These are phyloP conservation scores for Pandion haliaetus DNA, from an alignment of 2,113 vertebrate species.

Conservation along the genomic window DNA sequence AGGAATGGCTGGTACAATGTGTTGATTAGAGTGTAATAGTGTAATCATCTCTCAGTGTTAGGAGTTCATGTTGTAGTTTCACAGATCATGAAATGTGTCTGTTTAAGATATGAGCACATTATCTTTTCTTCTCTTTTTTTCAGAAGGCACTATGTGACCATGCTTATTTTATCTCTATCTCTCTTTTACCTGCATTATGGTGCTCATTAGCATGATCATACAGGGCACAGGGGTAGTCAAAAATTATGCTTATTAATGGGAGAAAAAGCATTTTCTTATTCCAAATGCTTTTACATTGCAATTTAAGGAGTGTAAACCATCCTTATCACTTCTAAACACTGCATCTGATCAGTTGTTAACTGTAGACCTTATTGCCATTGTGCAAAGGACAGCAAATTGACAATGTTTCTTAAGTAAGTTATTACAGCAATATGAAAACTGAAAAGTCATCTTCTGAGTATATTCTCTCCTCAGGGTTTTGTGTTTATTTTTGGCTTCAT, in stretches of 20 bases:
- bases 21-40: conserved; percentile 49
- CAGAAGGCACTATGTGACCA: not conserved
- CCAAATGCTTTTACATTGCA: not conserved
- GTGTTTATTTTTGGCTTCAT: not conserved
- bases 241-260: not conserved
- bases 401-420: not conserved
- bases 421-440: not conserved
- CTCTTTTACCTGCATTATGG: not conserved
- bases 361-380: not conserved
- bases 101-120: conserved; percentile 49
- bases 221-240: not conserved
- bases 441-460: not conserved
- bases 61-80: conserved; percentile 45
- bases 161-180: conserved; percentile 3
- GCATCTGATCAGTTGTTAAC: not conserved
- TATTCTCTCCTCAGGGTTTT: not conserved
- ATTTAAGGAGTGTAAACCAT: not conserved
- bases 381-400: not conserved
- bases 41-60: conserved; percentile 40
- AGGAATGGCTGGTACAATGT: not conserved
- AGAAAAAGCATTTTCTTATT: not conserved
- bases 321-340: conserved; percentile 1
- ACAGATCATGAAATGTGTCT: conserved; percentile 63
- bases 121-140: not conserved
- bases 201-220: not conserved